Base-by-base conservation (phyloP, 2,797 vertebrate genomes). In the Ctenochaetus hawaiiensis region DNA sequence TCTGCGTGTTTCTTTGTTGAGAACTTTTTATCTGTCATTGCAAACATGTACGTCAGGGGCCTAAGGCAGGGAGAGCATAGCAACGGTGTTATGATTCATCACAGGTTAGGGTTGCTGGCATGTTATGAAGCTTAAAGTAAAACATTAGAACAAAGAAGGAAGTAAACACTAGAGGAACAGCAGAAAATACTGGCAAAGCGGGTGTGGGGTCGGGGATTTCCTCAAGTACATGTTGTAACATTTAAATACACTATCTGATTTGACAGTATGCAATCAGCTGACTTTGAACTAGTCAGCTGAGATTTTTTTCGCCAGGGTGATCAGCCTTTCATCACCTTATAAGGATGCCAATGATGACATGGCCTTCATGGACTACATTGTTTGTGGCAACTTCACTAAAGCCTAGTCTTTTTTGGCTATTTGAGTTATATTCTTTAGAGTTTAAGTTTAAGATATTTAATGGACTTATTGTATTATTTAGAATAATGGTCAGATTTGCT, bases 191-290 rank as follows among this genome's bases (percentile, higher is more conserved):
- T 44, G 13, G 10, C 26, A 30, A 30, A 30, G 26, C 8, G 8
- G 11, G 22, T 39, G 22, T 44, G 5, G 26, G 4, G 1, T 14
- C 0, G 82, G 77, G 56, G 72, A 45, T 83, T 89, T 63, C 75
- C 65, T 64, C 20, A 43, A 4, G 0, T 20, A 16, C 26, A 47
- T 4, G 1, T 30, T 13, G 57, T 49, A 58, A 13, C 56, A 5
- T 67, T 45, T 57, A 61, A 51, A 53, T 4, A 12, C 7, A 30
- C 4, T 12, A 1, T 44, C 6, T 53, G 48, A 52, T 57, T 10
- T 78, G 59, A 63, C 17, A 41, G 34, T 56, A 37, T 30, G 26
- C 14, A 14, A 6, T 6, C 71, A 3, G 8, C 61, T 45, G 34
- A 60, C 22, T 62, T 17, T 13, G n/a, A 17, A 67, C 5, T 23